Evolutionary conservation across 2,113 vertebrate genomes (phyloP).

Genomic region (Microtus richardsoni): DNA sequence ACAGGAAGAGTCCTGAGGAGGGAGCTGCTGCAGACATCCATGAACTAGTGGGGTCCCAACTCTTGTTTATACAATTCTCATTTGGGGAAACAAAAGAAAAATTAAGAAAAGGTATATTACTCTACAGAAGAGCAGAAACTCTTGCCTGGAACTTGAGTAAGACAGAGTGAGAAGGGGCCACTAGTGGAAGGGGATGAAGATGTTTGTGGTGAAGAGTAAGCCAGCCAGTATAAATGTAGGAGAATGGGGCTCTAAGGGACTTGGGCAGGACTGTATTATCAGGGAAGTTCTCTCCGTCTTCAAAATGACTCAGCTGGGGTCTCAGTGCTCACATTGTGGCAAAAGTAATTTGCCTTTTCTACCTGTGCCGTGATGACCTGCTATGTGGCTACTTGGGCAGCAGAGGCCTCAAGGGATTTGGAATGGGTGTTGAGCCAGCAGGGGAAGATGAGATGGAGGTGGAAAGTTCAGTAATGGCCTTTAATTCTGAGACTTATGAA

Average conservation of each 20-base stretch:
- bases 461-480: constrained; percentile 55
- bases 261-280: constrained; percentile 52
- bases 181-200: background rate
- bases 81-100: background rate
- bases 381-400: constrained; percentile 64
- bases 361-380: constrained; percentile 62
- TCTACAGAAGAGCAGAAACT: background rate
- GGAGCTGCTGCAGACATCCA: background rate
- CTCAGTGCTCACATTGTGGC: constrained; percentile 39
- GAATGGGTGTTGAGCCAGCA: constrained; percentile 71
- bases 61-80: background rate
- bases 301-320: constrained; percentile 16
- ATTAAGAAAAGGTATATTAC: background rate
- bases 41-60: too few species aligned
- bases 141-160: background rate
- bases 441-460: constrained; percentile 74
- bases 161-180: background rate
- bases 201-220: background rate
- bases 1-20: background rate
- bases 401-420: constrained; percentile 60
- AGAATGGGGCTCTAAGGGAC: background rate
- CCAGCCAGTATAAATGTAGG: background rate
- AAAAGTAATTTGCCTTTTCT: constrained; percentile 59
- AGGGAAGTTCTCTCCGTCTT: constrained; percentile 57
- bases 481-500: constrained; percentile 72